Base-by-base conservation (phyloP, 2,797 vertebrate genomes). In the Myotis daubentonii region DNA sequence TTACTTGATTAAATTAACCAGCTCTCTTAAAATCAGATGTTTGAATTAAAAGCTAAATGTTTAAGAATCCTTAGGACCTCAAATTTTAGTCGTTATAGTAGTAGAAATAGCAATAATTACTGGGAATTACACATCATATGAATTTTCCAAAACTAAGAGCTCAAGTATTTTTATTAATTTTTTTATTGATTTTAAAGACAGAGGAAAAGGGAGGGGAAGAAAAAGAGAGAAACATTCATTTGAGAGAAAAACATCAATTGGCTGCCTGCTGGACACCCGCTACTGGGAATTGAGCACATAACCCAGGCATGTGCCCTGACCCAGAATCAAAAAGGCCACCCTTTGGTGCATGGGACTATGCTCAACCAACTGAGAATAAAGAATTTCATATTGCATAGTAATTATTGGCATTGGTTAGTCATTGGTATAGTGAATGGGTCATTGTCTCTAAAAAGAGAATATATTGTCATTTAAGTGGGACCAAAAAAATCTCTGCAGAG, bases 381-480 rank as follows among this genome's bases (percentile, higher is more conserved):
- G 23, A 85, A 87, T 76, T 53, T 93, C 82, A 44, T 79, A 62
- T 79, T 80, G 5, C 30, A 13, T 30, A 60, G 9, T 57, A 85
- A 89, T 91, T 57, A 68, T 76, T 94, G 36, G 23, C n/a, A 20
- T 70, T 66, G 62, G 8, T 62, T 90, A 72, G 7, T 60, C 47
- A 78, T 81, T 88, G 22, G 12, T 78, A 22, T 62, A 86, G 15
- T 38, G 17, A 92, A 53, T 72, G 36, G 5, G 47, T 65, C 65
- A 81, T 90, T 81, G 3, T 94, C 33, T 80, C n/a, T 87, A 74
- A 76, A 44, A 82, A 80, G 11, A 78, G 12, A 82, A 65, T 66
- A 25, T 72, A 78, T 87, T 89, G 96, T 96, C 25, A 91, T 19
- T 11, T 84, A 60, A 57, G 76, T 81, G 16, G 60, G 9, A 62